Evolutionary conservation across 2,888 invertebrate species (phyloP).

Genomic region (Phengaris alcon): DNA sequence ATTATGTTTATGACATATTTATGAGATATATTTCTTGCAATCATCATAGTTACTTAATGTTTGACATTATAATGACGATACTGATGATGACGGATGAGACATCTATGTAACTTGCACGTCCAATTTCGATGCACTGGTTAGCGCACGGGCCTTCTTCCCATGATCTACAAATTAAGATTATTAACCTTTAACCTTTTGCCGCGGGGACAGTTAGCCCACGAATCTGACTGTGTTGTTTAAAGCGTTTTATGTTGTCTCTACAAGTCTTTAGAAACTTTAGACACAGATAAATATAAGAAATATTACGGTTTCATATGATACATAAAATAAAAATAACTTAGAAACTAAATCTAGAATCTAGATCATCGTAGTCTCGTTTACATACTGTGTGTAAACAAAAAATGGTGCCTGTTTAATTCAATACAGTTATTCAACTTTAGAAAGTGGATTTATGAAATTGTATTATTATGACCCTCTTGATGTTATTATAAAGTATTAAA

Average conservation of each 20-base stretch:
- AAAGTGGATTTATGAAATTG: conserved; percentile 13
- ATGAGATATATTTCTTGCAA: too few species aligned
- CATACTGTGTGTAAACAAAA: neutral
- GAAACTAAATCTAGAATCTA: neutral
- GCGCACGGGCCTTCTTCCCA: neutral
- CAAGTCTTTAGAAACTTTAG: too few species aligned
- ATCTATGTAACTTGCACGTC: neutral
- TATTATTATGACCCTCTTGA: neutral
- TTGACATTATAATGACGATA: too few species aligned
- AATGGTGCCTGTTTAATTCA: neutral
- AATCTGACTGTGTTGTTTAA: neutral
- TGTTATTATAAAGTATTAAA: neutral
- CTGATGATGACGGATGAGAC: too few species aligned
- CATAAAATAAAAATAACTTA: neutral
- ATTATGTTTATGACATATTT: too few species aligned
- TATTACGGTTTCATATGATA: neutral
- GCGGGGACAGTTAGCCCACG: neutral
- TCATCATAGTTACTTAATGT: too few species aligned
- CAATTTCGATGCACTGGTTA: neutral
- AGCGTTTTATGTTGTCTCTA: neutral
- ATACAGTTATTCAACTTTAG: conserved; percentile 17
- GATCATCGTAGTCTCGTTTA: conserved; percentile 2
- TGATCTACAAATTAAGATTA: conserved; percentile 11
- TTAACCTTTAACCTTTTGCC: conserved; percentile 9
- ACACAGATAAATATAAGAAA: neutral